Conservation (phyloP, 2,888 invertebrate species). For the Loripinus fragilis region DNA sequence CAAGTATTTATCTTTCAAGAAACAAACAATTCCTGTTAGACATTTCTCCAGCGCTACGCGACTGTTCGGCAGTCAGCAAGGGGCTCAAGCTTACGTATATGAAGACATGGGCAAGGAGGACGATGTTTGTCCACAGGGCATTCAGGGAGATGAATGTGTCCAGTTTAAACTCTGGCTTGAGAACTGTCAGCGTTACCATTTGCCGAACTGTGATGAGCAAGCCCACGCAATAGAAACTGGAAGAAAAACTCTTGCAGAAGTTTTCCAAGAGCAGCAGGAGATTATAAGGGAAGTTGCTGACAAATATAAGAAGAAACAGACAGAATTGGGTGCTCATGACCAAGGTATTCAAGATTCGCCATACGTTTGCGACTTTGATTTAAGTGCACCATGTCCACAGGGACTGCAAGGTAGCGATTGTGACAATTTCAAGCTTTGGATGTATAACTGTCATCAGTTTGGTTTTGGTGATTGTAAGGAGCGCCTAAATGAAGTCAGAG, state of each 20-base stretch:
- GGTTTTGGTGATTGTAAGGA: constrained; percentile 73
- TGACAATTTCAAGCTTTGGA: constrained; percentile 76
- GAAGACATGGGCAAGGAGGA: constrained; percentile 16
- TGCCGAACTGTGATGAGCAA: constrained; percentile 75
- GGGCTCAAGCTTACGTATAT: constrained; percentile 30
- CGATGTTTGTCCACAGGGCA: constrained; percentile 74
- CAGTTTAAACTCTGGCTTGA: constrained; percentile 77
- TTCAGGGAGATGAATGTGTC: constrained; percentile 79
- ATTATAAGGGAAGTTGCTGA: constrained; percentile 72
- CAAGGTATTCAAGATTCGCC: constrained; percentile 54
- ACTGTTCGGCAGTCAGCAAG: constrained; percentile 29
- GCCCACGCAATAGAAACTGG: constrained; percentile 72
- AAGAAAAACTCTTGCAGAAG: constrained; percentile 73
- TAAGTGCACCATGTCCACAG: constrained; percentile 73
- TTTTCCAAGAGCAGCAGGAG: constrained; percentile 78
- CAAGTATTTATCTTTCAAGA: constrained; percentile 1
- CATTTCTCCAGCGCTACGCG: constrained; percentile 33
- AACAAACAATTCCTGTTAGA: constrained; percentile 33
- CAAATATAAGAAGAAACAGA: constrained; percentile 44
- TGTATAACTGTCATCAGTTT: constrained; percentile 77
- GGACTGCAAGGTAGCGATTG: constrained; percentile 80
- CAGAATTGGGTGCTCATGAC: constrained; percentile 17
- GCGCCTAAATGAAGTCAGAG: constrained; percentile 63
- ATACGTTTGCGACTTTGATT: constrained; percentile 44
- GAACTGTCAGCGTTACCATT: constrained; percentile 75